phyloP scores from a whole-genome alignment of 2,113 vertebrate genomes.

The Gobiocypris rarus region DNA sequence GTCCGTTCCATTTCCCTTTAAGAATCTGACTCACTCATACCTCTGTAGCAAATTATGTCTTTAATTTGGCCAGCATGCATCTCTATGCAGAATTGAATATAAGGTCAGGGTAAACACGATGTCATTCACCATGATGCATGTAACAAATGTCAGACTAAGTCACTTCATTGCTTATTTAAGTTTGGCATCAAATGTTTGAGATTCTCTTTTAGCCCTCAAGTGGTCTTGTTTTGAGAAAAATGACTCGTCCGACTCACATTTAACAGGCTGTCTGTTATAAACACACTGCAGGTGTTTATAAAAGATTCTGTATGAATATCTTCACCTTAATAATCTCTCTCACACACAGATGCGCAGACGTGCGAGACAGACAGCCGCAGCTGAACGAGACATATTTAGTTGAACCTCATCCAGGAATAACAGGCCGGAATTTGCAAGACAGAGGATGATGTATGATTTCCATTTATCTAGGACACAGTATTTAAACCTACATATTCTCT shows the following conservation, averaged over 20 bases:
- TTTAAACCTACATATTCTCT: conserved; percentile 7
- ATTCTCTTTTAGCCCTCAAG: background rate
- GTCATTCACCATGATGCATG: conserved; percentile 4
- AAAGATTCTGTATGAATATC: background rate
- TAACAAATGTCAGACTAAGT: conserved; percentile 18
- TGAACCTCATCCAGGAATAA: conserved; percentile 14
- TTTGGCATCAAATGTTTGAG: background rate
- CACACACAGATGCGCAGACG: background rate
- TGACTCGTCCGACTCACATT: background rate
- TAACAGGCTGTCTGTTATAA: background rate
- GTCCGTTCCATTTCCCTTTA: conserved; percentile 9
- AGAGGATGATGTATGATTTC: conserved; percentile 36
- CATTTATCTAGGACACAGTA: conserved; percentile 56
- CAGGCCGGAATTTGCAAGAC: conserved; percentile 12
- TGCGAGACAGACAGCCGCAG: background rate
- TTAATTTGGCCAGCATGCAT: conserved; percentile 9
- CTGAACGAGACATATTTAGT: background rate
- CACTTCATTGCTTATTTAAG: background rate
- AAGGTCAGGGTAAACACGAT: conserved; percentile 19
- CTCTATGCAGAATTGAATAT: conserved; percentile 7
- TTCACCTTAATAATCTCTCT: background rate
- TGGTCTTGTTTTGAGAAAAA: background rate
- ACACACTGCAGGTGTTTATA: background rate
- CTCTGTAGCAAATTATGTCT: background rate
- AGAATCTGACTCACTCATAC: conserved; percentile 30